Evolutionary conservation across 1,140 invertebrate genomes (phyloP), one percentile per base, ranked within the genome.

Genomic region (Globodera rostochiensis): DNA sequence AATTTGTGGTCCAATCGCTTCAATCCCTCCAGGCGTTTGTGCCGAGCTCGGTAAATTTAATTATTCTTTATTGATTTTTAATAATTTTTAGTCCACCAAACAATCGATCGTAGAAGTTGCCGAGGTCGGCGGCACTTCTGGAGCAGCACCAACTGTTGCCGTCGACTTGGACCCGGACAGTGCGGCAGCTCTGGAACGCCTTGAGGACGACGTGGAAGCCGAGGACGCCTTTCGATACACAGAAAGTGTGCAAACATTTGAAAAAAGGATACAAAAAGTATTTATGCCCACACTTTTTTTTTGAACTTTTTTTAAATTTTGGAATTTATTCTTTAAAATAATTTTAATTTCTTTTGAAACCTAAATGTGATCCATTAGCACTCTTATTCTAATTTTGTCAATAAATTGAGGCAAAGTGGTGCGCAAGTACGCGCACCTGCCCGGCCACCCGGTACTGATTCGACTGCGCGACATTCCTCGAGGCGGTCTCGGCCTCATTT

Each of bases 161-260:
- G 9, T 15, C 60, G 81, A 21, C 94, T 96, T 96, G 87, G 94
- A 95, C 87, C 92, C 94, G 83, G 94, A 94, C 3, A 96, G 95
- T 89, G 95, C 95, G 4, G 95, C 92, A 67, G 94, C 93, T 91
- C 93, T 93, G 86, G 94, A 95, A 91, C 93, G 77, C 36, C 50
- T 93, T 70, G 93, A 92, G 25, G 93, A 93, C 0, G 95, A 96
- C 90, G 91, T 93, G 9, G 95, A 96, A 86, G 90, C 94, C 87
- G 95, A 96, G 90, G 95, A 96, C 87, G 93, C 94, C 80, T 97
- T 94, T 91, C 95, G 95, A 49, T 98, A 98, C 91, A 97, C 96
- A 6, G 91, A 91, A 88, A 94, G 96, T 97, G 92, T 94, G 46
- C 21, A 66, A 66, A 66, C 21, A 66, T 21, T 66, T 71, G 8